Base-by-base conservation (phyloP, 2,113 vertebrate species). In the Syngnathus floridae region DNA sequence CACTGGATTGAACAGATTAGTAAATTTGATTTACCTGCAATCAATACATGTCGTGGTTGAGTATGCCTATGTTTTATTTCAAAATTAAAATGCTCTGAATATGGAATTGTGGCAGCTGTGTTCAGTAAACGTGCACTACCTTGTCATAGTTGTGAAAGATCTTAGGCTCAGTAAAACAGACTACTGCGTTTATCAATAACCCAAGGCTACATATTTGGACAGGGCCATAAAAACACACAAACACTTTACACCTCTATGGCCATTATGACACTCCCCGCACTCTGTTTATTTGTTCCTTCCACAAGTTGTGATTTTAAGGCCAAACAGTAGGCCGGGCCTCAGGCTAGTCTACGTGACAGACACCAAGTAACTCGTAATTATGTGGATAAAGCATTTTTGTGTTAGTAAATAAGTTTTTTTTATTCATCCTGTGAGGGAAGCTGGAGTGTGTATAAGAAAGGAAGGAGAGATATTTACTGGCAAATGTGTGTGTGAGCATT, bases 281-380 rank as follows among this genome's bases (percentile, higher is more conserved):
- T 21, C 26, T 56, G 54, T 31, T 56, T 7, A 67, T 55, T 71
- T 65, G 62, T 2, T 45, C 68, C 35, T 56, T 37, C 5, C 52
- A 37, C 4, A 64, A 54, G 67, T 78, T 74, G 71, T 66, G 40
- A 68, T 70, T 75, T 79, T 62, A 36, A 79, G 75, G 66, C 81
- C 80, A 82, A 74, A 71, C 41, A 74, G 43, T 59, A 64, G 76
- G 83, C 62, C 77, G 79, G 71, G 73, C 73, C 73, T 70, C 7
- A 40, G 79, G 78, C 83, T 61, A 75, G 82, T 76, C 76, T 19
- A 52, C 70, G 72, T 77, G 13, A 49, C 31, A 48, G 21, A 46
- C 16, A 46, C 13, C 13, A 46, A 5, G 1, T 45, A 45, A 31
- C 26, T 3, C 2, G 26, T 31, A 31, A 31, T 31, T 31, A 31